Conservation (phyloP, 1,140 invertebrate species). For the Zaprionus tsacasi region DNA sequence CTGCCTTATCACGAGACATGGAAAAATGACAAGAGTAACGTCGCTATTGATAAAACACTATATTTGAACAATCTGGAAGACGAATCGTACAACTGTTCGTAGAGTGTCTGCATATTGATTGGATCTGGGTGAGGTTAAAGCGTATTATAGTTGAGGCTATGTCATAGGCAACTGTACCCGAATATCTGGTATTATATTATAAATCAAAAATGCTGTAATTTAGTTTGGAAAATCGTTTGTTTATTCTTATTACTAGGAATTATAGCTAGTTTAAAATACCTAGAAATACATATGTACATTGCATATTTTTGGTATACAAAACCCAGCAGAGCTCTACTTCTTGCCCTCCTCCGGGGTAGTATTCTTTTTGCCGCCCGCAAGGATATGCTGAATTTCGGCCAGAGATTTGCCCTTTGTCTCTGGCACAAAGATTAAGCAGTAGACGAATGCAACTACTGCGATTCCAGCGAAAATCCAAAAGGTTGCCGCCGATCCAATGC, state of each 20-base stretch:
- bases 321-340: neutral
- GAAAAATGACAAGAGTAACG: neutral
- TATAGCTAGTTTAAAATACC: slow-evolving; percentile 24
- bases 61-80: neutral
- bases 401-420: slow-evolving; percentile 90
- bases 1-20: neutral
- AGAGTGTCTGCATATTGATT: slow-evolving; percentile 4
- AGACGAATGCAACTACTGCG: slow-evolving; percentile 87
- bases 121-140: neutral
- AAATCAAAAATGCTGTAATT: neutral
- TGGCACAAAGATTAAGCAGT: slow-evolving; percentile 87
- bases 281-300: slow-evolving; percentile 11
- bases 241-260: slow-evolving; percentile 17
- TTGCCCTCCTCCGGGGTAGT: neutral
- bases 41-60: neutral
- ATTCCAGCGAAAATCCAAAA: slow-evolving; percentile 92
- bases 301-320: neutral
- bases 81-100: neutral
- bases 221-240: neutral
- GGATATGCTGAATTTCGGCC: slow-evolving; percentile 86
- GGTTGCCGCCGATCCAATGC: slow-evolving; percentile 86
- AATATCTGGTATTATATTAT: neutral
- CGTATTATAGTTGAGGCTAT: neutral
- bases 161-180: neutral
- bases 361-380: slow-evolving; percentile 48